A percentile compares a stretch with the other conserved stretches of the same genome.
Conservation (phyloP, 2,888 invertebrate genomes). For the Himalopsyche japonica region DNA sequence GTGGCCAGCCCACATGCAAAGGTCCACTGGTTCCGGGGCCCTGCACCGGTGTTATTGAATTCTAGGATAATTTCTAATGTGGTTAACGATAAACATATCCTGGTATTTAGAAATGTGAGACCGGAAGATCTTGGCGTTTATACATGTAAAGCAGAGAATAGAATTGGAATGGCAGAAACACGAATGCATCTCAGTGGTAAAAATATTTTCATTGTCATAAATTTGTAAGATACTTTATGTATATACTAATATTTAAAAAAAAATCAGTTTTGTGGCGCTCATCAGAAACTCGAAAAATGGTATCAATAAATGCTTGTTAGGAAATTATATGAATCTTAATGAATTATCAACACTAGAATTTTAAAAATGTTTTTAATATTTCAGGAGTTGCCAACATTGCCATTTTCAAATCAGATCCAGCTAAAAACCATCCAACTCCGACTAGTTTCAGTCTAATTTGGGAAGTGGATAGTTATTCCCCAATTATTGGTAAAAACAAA, state of each 20-base stretch:
- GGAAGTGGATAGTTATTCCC: constrained; percentile 83
- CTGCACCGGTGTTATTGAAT: constrained; percentile 58
- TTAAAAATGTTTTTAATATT: background rate
- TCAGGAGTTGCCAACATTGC: constrained; percentile 71
- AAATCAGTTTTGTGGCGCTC: background rate
- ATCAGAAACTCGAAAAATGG: background rate
- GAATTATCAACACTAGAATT: too few relatives aligned
- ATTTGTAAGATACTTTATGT: background rate
- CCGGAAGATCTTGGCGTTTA: constrained; percentile 76
- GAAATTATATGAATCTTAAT: background rate
- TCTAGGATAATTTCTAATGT: constrained; percentile 59
- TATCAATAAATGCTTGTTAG: background rate
- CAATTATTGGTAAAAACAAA: constrained; percentile 69
- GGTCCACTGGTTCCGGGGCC: constrained; percentile 70
- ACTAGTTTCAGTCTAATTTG: constrained; percentile 74
- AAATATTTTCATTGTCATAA: background rate
- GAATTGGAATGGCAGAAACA: constrained; percentile 70
- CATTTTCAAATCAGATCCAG: constrained; percentile 65
- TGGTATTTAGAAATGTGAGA: constrained; percentile 71
- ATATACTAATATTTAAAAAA: too few relatives aligned
- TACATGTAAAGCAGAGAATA: constrained; percentile 76
- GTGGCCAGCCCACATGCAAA: constrained; percentile 71
- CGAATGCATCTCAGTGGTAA: constrained; percentile 74
- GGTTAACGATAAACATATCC: constrained; percentile 61
- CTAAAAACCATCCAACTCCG: constrained; percentile 52